Evolutionary conservation across 2,113 vertebrate genomes (phyloP).

Genomic region (Salvelinus fontinalis): DNA sequence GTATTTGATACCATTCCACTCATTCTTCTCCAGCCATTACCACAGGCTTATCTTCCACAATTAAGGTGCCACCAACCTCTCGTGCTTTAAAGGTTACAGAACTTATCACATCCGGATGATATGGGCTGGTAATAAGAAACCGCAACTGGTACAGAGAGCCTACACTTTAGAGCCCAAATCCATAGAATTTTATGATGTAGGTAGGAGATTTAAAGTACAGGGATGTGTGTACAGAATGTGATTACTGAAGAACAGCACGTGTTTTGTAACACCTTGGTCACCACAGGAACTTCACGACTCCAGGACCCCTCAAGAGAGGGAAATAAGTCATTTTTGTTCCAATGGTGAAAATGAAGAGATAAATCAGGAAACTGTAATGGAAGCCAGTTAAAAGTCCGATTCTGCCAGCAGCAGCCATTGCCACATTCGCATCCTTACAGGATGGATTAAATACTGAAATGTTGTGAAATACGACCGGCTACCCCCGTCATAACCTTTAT

Average conservation of each 20-base stretch:
- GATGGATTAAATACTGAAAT: conserved; percentile 63
- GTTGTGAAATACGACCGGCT: conserved; percentile 49
- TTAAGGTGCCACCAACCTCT: no score
- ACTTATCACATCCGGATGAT: no score
- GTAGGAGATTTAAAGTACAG: no score
- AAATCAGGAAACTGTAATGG: conserved; percentile 67
- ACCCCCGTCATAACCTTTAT: conserved; percentile 43
- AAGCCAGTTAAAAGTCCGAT: conserved; percentile 54
- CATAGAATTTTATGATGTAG: conserved; percentile 61
- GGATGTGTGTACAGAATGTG: conserved; percentile 39
- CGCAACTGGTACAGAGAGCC: no score
- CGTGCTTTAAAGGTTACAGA: no score
- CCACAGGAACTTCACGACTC: conserved; percentile 54
- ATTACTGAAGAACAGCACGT: conserved; percentile 59
- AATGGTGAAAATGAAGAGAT: conserved; percentile 61
- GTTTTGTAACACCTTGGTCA: conserved; percentile 63
- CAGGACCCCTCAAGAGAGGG: conserved; percentile 28
- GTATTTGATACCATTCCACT: no score
- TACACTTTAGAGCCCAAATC: conserved; percentile 54
- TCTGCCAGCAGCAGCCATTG: conserved; percentile 52
- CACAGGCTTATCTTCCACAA: no score
- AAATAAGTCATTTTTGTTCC: conserved; percentile 4
- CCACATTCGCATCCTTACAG: conserved; percentile 54
- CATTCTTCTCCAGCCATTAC: no score
- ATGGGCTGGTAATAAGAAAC: no score